A percentile compares a stretch with the other conserved stretches of the same genome.
These are phyloP conservation scores for Serripes groenlandicus DNA, from an alignment of 2,888 invertebrate genomes.

Conservation along the genomic window DNA sequence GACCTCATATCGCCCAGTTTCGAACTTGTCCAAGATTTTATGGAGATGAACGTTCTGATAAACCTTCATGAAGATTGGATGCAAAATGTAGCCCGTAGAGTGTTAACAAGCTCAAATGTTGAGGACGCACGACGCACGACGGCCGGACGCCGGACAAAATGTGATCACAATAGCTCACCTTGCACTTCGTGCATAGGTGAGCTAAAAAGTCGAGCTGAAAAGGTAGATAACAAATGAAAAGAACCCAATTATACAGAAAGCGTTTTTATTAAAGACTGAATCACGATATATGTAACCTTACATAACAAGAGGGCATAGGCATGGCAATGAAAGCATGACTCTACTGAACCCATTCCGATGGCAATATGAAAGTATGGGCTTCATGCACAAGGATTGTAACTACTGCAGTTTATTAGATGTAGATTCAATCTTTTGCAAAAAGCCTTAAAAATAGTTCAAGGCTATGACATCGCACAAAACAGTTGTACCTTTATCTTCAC, in stretches of 20 bases:
- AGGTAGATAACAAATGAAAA: neutral
- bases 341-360: slow-evolving; percentile 6
- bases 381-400: no score
- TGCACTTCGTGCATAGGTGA: neutral
- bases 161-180: neutral
- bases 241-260: slow-evolving; percentile 11
- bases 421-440: no score
- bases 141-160: neutral
- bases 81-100: neutral
- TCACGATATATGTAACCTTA: slow-evolving; percentile 2
- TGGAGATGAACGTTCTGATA: neutral
- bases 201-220: no score
- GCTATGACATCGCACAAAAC: no score
- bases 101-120: neutral
- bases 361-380: no score
- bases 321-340: slow-evolving; percentile 9
- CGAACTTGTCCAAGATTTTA: no score
- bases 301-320: slow-evolving; percentile 5
- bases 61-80: neutral
- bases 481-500: no score
- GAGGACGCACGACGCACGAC: no score
- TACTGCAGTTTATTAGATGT: no score
- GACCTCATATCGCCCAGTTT: no score
- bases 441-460: no score
- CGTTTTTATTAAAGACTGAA: slow-evolving; percentile 27